Base-by-base conservation (phyloP, 2,797 vertebrate species). In the Gymnoscopelus microlampas region DNA sequence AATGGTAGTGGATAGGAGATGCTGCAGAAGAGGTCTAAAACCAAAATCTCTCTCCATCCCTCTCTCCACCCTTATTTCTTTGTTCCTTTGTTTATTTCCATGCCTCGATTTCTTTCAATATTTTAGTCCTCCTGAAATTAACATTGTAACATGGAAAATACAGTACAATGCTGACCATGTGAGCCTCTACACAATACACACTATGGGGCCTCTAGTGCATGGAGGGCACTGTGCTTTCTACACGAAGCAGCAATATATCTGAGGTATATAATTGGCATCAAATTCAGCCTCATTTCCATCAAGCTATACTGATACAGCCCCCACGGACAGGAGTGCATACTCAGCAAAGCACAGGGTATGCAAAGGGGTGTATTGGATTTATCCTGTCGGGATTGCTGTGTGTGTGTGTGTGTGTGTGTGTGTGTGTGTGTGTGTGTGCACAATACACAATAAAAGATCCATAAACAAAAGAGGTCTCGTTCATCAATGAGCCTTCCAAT, bases 241-340 rank as follows among this genome's bases (percentile, higher is more conserved):
- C 55, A 15, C 29, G 63, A 66, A 50, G 68, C 73, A 71, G 71
- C 73, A 77, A 90, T 88, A 78, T 76, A 84, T 90, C 86, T 88
- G 69, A 78, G 75, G 60, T 77, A 84, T 85, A 72, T 85, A 88
- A 88, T 89, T 86, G 78, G 70, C 78, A 84, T 63, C 73, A 76
- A 70, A 81, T 79, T 84, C 74, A 57, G 62, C 74, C 78, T 79
- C 74, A 86, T 87, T 88, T 85, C 82, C 85, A 85, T 84, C 73
- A 68, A 44, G 76, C 66, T 57, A 62, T 71, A 78, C 71, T 10
- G 79, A 79, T 69, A 44, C 39, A 76, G 73, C 53, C 63, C 70
- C 63, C 71, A 50, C 55, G 72, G 73, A 66, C 70, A 75, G 58
- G 63, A 81, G n/a, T 84, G 86, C 84, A 63, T 23, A 76, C 74